These are phyloP conservation scores for Porites rus DNA, from an alignment of 92 coral and sea anemone genomes.

Conservation along the genomic window DNA sequence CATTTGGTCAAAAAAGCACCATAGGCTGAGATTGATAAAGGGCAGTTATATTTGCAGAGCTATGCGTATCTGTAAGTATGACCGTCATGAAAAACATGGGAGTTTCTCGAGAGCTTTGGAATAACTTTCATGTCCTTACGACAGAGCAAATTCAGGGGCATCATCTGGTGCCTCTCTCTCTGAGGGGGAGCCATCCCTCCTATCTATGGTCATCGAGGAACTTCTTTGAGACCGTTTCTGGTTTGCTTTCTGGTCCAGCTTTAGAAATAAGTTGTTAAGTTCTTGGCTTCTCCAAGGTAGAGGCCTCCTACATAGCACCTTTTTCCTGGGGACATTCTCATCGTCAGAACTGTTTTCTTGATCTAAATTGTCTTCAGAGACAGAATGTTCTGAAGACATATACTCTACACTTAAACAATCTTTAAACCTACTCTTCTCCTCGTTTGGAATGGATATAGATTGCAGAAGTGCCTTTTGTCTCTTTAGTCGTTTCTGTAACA, in stretches of 20 bases:
- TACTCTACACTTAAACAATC: conserved; percentile 14
- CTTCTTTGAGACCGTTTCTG: too few species aligned
- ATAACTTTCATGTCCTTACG: too few species aligned
- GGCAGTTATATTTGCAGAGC: too few species aligned
- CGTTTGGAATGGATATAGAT: conserved; percentile 22
- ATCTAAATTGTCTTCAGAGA: conserved; percentile 31
- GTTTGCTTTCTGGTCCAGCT: conserved; percentile 3
- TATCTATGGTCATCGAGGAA: too few species aligned
- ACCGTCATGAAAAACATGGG: too few species aligned
- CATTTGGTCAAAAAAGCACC: too few species aligned
- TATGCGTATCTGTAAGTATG: too few species aligned
- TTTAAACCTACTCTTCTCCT: conserved; percentile 10
- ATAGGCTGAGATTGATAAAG: too few species aligned
- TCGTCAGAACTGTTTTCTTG: conserved; percentile 30
- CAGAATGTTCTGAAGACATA: conserved; percentile 42
- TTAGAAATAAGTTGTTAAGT: conserved; percentile 12
- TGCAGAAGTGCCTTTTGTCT: conserved; percentile 24
- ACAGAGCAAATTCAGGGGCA: too few species aligned
- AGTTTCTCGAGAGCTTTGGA: too few species aligned
- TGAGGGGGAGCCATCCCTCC: too few species aligned
- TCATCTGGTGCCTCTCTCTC: too few species aligned
- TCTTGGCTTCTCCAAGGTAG: conserved; percentile 55
- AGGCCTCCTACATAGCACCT: conserved; percentile 30
- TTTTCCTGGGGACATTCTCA: conserved; percentile 38
- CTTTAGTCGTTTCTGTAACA: conserved; percentile 37